phyloP scores from a whole-genome alignment of 2,888 invertebrate genomes.

The Coecobrya sp. region DNA sequence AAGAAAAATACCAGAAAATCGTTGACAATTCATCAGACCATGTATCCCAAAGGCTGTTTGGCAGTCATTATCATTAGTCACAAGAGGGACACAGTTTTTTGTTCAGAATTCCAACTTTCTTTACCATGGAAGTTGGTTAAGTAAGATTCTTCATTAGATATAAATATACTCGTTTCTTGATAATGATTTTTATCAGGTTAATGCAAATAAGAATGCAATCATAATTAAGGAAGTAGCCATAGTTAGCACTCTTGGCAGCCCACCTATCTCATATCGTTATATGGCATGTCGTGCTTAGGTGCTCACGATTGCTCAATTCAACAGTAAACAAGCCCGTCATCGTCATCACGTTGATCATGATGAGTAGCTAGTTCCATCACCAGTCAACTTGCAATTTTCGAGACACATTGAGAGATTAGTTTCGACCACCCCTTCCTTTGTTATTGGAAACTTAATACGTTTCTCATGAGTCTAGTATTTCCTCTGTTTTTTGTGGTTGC shows the following conservation, averaged over 20 bases:
- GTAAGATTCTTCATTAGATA: background rate
- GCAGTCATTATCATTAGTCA: too few species aligned
- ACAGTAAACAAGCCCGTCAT: constrained; percentile 49
- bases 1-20: too few species aligned
- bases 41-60: background rate
- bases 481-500: constrained; percentile 35
- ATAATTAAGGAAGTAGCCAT: constrained; percentile 11
- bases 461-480: constrained; percentile 75
- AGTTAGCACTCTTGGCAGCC: background rate
- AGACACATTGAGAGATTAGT: constrained; percentile 54
- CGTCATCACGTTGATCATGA: background rate
- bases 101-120: background rate
- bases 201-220: constrained; percentile 51
- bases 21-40: background rate
- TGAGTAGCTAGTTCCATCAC: background rate
- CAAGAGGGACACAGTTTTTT: too few species aligned
- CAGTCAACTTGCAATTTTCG: constrained; percentile 40
- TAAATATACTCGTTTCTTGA: background rate
- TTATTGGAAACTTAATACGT: constrained; percentile 71
- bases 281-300: constrained; percentile 61
- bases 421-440: constrained; percentile 65
- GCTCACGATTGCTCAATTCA: constrained; percentile 78
- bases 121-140: background rate
- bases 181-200: constrained; percentile 33
- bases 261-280: background rate